Conservation (phyloP, 2,113 vertebrate species). For the Etheostoma spectabile region DNA sequence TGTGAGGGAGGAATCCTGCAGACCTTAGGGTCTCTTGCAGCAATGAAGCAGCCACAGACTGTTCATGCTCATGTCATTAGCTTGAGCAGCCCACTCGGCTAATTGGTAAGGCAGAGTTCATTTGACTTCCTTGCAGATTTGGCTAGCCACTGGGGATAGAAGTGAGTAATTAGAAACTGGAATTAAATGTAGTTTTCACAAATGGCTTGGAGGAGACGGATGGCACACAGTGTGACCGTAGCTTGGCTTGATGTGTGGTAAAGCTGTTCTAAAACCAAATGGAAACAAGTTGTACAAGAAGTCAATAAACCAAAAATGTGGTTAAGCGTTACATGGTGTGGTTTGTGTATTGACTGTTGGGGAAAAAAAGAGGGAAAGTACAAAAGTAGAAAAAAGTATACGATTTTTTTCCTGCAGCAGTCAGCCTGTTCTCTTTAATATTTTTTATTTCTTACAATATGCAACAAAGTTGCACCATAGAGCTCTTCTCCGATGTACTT, state of each 20-base stretch:
- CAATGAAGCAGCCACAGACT: conserved; percentile 62
- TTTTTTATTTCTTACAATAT: too few relatives aligned
- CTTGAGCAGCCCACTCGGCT: conserved; percentile 70
- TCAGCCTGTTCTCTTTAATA: background rate
- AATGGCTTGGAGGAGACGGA: conserved; percentile 48
- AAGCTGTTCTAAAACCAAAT: conserved; percentile 30
- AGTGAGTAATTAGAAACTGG: conserved; percentile 72
- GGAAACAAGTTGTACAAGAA: conserved; percentile 11
- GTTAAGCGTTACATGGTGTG: background rate
- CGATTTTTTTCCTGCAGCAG: background rate
- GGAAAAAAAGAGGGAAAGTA: background rate
- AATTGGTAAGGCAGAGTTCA: conserved; percentile 79
- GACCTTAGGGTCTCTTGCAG: conserved; percentile 71
- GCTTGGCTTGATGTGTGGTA: conserved; percentile 30
- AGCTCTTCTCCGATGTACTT: background rate
- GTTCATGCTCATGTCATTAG: conserved; percentile 70
- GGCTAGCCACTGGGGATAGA: conserved; percentile 69
- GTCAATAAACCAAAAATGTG: background rate
- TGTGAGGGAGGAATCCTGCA: conserved; percentile 61
- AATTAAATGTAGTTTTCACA: conserved; percentile 70
- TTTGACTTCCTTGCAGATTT: conserved; percentile 72
- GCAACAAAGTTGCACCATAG: background rate
- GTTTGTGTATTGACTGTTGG: too few relatives aligned
- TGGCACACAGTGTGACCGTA: conserved; percentile 33
- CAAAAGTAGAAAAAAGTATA: background rate